These are phyloP conservation scores for Punctoribates punctum DNA, from an alignment of 2,888 invertebrate genomes.

Conservation along the genomic window DNA sequence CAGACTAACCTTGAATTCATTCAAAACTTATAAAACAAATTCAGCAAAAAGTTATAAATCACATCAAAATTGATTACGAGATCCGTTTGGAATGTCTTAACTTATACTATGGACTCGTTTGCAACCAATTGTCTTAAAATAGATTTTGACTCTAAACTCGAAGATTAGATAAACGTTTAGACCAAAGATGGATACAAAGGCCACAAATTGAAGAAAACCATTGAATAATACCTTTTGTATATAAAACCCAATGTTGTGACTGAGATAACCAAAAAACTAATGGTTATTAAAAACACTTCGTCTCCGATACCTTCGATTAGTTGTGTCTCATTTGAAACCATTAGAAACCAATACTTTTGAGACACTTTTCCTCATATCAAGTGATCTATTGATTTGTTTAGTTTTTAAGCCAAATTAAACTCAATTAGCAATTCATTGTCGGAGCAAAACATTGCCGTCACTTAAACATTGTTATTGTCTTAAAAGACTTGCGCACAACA, in stretches of 20 bases:
- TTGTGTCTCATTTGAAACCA: slow-evolving; percentile 42
- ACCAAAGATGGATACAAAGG: not conserved
- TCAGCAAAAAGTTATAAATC: no score
- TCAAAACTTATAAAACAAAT: no score
- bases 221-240: not conserved
- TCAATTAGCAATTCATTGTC: no score
- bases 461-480: no score
- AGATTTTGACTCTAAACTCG: not conserved
- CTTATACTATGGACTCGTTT: not conserved
- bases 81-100: not conserved
- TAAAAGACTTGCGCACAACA: no score
- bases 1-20: no score
- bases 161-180: not conserved
- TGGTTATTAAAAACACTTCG: slow-evolving; percentile 45
- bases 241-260: not conserved
- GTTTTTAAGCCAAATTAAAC: no score
- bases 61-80: no score
- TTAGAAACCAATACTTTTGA: not conserved
- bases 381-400: not conserved
- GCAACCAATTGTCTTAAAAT: not conserved
- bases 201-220: not conserved
- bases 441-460: no score
- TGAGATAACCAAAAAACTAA: not conserved
- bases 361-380: not conserved
- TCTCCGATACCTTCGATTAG: slow-evolving; percentile 47